Evolutionary conservation across 2,888 invertebrate genomes (phyloP).

Genomic region (Sabatieria punctata): DNA sequence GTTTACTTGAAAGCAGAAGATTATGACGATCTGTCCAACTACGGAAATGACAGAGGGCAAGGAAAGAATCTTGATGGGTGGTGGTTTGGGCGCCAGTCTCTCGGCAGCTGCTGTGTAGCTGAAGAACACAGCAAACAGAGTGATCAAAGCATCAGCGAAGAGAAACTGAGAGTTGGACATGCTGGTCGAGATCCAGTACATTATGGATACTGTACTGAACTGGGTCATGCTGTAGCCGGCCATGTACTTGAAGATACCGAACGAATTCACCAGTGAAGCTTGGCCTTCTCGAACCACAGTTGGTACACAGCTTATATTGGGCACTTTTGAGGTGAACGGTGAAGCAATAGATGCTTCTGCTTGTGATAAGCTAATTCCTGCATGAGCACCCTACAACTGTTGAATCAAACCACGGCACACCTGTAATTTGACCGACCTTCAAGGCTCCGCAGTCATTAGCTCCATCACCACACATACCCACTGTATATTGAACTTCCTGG

Average conservation of each 20-base stretch:
- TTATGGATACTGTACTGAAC: slow-evolving; percentile 43
- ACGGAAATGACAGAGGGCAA: slow-evolving; percentile 50
- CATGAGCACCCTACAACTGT: slow-evolving; percentile 35
- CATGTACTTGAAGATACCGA: slow-evolving; percentile 97
- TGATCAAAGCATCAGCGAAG: slow-evolving; percentile 40
- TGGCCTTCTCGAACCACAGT: slow-evolving; percentile 42
- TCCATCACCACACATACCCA: slow-evolving; percentile 39
- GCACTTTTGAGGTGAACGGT: slow-evolving; percentile 50
- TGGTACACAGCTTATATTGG: slow-evolving; percentile 27
- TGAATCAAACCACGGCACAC: no score
- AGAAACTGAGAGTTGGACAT: slow-evolving; percentile 36
- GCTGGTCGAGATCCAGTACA: slow-evolving; percentile 35
- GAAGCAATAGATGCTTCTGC: slow-evolving; percentile 45
- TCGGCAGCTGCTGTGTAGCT: slow-evolving; percentile 27
- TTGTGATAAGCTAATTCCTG: slow-evolving; percentile 36
- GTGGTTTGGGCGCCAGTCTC: slow-evolving; percentile 44
- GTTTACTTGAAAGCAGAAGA: slow-evolving; percentile 46
- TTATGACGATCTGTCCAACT: slow-evolving; percentile 47
- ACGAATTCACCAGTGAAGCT: slow-evolving; percentile 81
- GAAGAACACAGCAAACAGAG: slow-evolving; percentile 34
- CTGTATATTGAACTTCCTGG: slow-evolving; percentile 40
- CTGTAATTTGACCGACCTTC: slow-evolving; percentile 25
- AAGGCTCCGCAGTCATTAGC: slow-evolving; percentile 39
- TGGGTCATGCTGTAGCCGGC: slow-evolving; percentile 76
- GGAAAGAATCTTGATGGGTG: slow-evolving; percentile 53